These are phyloP conservation scores for Syngnathus acus DNA, from an alignment of 2,797 vertebrate species.

Conservation along the genomic window DNA sequence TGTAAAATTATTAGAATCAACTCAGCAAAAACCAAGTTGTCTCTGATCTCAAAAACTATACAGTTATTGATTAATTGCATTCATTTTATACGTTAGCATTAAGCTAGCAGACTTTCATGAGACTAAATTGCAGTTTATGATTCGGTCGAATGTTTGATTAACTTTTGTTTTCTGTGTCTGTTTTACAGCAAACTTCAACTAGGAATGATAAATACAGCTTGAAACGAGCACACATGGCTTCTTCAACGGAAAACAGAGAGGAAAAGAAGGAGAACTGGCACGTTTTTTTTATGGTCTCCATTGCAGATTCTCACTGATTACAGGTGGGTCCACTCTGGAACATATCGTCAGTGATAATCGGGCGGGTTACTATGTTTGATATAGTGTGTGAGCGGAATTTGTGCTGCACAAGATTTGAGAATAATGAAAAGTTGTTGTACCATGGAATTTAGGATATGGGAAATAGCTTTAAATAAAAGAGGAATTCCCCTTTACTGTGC, in stretches of 20 bases:
- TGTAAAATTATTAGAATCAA: too few species aligned
- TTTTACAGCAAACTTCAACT: not conserved
- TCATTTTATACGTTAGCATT: too few species aligned
- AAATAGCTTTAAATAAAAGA: not conserved
- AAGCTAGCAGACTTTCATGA: too few species aligned
- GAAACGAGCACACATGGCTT: not conserved
- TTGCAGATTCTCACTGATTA: not conserved
- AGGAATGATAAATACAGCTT: not conserved
- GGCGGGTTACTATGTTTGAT: not conserved
- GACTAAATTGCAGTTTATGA: too few species aligned
- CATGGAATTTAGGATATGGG: not conserved
- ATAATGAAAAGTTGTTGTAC: not conserved
- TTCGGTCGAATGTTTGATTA: too few species aligned
- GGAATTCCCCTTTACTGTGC: slow-evolving; percentile 3
- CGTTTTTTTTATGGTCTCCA: too few species aligned
- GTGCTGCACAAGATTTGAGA: not conserved
- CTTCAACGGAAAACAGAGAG: not conserved
- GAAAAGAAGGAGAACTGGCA: too few species aligned
- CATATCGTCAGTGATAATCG: not conserved
- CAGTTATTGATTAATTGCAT: too few species aligned
- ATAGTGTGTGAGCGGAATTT: not conserved
- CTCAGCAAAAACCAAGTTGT: too few species aligned
- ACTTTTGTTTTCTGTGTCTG: too few species aligned
- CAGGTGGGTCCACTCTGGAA: not conserved
- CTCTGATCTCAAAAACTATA: too few species aligned